These are phyloP conservation scores for Bovichtus diacanthus DNA, from an alignment of 2,797 vertebrate species.

Conservation along the genomic window DNA sequence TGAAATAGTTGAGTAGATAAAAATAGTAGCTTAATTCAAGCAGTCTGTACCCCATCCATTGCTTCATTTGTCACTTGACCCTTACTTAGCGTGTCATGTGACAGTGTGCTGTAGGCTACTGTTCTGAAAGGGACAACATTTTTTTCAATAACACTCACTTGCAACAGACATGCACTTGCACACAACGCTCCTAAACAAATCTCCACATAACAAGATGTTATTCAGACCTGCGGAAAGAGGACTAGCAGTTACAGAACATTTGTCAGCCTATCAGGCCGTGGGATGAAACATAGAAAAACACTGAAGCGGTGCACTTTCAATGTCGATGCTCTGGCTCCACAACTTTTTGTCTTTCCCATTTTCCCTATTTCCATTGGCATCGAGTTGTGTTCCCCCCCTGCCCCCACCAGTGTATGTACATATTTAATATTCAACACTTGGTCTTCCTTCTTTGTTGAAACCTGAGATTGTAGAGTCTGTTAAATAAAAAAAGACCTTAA, in stretches of 20 bases:
- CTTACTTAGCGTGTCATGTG: conserved; percentile 3
- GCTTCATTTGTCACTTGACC: conserved; percentile 24
- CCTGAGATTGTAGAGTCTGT: not conserved
- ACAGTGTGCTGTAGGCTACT: conserved; percentile 19
- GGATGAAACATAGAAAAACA: conserved; percentile 68
- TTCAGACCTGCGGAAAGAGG: conserved; percentile 19
- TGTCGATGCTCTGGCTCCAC: conserved; percentile 17
- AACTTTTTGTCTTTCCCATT: conserved; percentile 14
- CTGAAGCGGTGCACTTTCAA: conserved; percentile 21
- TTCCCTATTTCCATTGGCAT: not conserved
- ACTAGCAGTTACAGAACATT: conserved; percentile 39
- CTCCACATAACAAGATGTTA: conserved; percentile 41
- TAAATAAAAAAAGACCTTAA: not conserved
- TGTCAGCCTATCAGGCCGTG: conserved; percentile 74
- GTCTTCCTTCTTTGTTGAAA: not conserved
- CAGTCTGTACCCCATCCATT: conserved; percentile 11
- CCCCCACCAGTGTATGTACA: not conserved
- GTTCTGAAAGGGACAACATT: conserved; percentile 27
- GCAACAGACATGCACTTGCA: conserved; percentile 8
- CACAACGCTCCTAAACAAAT: conserved; percentile 31
- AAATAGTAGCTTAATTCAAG: conserved; percentile 25
- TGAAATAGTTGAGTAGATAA: conserved; percentile 25
- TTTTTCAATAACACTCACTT: conserved; percentile 18
- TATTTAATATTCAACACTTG: not conserved
- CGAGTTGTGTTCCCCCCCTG: not conserved